Conservation (phyloP, 1,140 invertebrate genomes). For the Paralvinella palmiformis region DNA sequence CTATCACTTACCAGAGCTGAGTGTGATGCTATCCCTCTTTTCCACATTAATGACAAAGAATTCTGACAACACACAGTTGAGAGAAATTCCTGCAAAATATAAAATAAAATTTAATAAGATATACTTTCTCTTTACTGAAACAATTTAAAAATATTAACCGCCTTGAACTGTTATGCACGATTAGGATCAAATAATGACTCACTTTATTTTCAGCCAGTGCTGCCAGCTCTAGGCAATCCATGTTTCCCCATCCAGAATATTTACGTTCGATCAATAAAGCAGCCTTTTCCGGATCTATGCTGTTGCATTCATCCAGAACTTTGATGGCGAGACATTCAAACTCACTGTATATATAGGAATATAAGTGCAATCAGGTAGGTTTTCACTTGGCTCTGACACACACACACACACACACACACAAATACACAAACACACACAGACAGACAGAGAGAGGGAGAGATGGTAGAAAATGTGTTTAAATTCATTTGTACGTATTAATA, state of each 20-base stretch:
- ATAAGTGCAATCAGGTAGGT: too few relatives aligned
- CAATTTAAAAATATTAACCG: too few relatives aligned
- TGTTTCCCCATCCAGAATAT: constrained; percentile 36
- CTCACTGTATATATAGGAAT: too few relatives aligned
- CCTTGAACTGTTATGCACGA: too few relatives aligned
- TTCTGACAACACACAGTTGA: constrained; percentile 37
- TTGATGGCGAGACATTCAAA: constrained; percentile 39
- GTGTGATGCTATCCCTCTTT: constrained; percentile 31
- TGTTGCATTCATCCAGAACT: constrained; percentile 40
- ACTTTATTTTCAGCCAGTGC: constrained; percentile 35
- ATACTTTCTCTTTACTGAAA: too few relatives aligned
- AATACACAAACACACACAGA: too few relatives aligned
- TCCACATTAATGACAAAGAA: constrained; percentile 35
- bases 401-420: too few relatives aligned
- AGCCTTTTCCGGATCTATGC: constrained; percentile 36
- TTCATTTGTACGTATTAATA: too few relatives aligned
- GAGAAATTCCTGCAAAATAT: constrained; percentile 29
- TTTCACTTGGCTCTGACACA: too few relatives aligned
- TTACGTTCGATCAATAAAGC: constrained; percentile 36
- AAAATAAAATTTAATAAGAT: constrained; percentile 5
- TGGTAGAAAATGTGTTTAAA: too few relatives aligned
- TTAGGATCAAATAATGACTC: neutral
- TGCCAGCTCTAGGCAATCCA: constrained; percentile 42
- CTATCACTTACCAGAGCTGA: constrained; percentile 26
- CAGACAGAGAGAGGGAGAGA: neutral